phyloP scores from a whole-genome alignment of 2,113 vertebrate species.

The Gulo gulo region DNA sequence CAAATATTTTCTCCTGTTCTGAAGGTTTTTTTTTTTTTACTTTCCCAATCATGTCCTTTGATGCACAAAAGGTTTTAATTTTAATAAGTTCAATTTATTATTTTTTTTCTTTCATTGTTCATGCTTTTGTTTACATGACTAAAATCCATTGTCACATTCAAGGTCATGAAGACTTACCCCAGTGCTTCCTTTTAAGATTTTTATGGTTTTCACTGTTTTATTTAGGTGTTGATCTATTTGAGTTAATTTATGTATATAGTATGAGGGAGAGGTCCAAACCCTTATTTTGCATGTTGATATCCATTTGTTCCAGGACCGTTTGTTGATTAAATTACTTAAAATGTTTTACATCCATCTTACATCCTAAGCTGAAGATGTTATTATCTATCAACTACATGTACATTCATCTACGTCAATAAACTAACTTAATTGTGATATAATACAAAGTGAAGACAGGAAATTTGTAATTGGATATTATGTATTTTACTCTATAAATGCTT shows the following conservation, averaged over 20 bases:
- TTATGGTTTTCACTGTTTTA: neutral
- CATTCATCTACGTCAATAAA: neutral
- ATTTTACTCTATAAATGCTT: neutral
- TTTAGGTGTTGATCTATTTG: neutral
- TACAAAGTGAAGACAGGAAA: neutral
- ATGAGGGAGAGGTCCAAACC: neutral
- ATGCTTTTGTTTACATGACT: neutral
- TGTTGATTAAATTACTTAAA: neutral
- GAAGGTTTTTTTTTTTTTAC: neutral
- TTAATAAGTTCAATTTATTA: neutral
- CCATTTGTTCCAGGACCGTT: neutral
- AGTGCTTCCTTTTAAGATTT: neutral
- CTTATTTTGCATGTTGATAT: neutral
- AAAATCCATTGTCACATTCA: neutral
- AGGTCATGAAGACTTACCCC: neutral
- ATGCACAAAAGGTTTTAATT: neutral
- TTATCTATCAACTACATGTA: neutral
- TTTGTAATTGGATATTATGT: neutral
- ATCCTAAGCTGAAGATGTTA: neutral
- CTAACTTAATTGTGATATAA: neutral
- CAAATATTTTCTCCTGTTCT: neutral
- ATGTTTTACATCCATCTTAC: neutral
- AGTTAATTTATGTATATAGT: neutral
- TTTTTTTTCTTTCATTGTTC: neutral
- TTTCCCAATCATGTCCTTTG: neutral